phyloP scores from a whole-genome alignment of 1,140 invertebrate species.

The Apis florea region DNA sequence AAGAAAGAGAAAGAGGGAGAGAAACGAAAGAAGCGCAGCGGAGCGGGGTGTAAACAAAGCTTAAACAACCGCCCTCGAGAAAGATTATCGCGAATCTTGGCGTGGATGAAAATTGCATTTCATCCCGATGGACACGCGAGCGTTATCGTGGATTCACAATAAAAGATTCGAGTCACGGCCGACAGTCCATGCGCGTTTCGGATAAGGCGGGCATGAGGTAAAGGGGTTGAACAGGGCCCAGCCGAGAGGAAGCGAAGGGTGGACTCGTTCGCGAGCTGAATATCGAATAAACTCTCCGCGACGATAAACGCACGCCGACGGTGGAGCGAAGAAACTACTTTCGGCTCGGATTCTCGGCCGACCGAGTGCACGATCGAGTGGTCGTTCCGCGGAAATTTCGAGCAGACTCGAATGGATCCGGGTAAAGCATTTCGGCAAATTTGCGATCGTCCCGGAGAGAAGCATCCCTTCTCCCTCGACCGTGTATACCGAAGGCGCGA shows the following conservation, averaged over 20 bases:
- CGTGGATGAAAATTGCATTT: slow-evolving; percentile 70
- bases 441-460: neutral
- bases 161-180: slow-evolving; percentile 64
- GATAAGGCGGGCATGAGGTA: slow-evolving; percentile 1
- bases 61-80: neutral
- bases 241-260: slow-evolving; percentile 49
- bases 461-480: neutral
- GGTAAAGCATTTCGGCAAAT: slow-evolving; percentile 18
- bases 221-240: slow-evolving; percentile 30
- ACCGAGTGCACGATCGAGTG: slow-evolving; percentile 29
- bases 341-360: slow-evolving; percentile 27
- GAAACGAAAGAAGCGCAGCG: slow-evolving; percentile 15
- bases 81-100: neutral
- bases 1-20: neutral
- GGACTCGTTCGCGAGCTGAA: slow-evolving; percentile 61
- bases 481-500: neutral
- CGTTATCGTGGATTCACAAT: slow-evolving; percentile 64
- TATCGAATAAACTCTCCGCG: slow-evolving; percentile 66
- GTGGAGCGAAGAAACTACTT: slow-evolving; percentile 7
- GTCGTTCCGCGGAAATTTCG: slow-evolving; percentile 47
- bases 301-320: slow-evolving; percentile 48
- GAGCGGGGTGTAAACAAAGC: slow-evolving; percentile 54
- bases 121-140: slow-evolving; percentile 65
- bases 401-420: slow-evolving; percentile 11
- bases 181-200: neutral